Base-by-base conservation (phyloP, 2,888 invertebrate genomes). In the Drosophila peninsularis region DNA sequence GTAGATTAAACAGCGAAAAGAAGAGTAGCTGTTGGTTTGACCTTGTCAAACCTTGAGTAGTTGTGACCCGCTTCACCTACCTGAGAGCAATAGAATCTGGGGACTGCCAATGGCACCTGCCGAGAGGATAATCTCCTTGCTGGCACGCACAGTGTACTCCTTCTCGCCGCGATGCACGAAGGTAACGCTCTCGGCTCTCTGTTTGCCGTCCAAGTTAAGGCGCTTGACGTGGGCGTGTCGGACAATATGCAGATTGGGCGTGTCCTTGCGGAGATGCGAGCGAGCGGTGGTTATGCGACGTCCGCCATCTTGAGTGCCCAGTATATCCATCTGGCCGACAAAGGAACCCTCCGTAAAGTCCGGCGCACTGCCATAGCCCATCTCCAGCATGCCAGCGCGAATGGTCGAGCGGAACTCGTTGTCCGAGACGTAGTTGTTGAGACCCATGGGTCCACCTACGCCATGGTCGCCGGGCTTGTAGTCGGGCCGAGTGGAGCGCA, bases 101-200 rank as follows among this genome's bases (percentile, higher is more conserved):
- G 98, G 97, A n/a, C 96, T 96, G 89, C 98, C 98, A 39, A 98
- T 96, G 2, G 98, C 95, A 1, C 98, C 98, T 0, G 97, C 98
- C 11, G 97, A 95, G 53, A 98, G 90, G 36, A 98, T 96, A 0
- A 98, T 95, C 91, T 97, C 97, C 90, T 96, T 97, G 70, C 94
- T 94, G 0, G 97, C 97, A 3, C 67, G 78, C 11, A 90, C 92
- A 3, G 84, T 91, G 36, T 90, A 89, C 64, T 91, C 91, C 75
- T 94, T 93, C 4, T 94, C 94, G 91, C 24, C 96, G 41, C 76
- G 91, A 75, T 81, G 93, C 45, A 78, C 91, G 90, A 78, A 93
- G 21, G 92, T 91, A 1, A 94, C 93, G 0, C 94, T 93, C 13
- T 90, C 92, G 0, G 94, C 95, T 0, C 93, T 93, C 44, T 94